Evolutionary conservation across 2,113 vertebrate genomes (phyloP).

Genomic region (Columba janthina): DNA sequence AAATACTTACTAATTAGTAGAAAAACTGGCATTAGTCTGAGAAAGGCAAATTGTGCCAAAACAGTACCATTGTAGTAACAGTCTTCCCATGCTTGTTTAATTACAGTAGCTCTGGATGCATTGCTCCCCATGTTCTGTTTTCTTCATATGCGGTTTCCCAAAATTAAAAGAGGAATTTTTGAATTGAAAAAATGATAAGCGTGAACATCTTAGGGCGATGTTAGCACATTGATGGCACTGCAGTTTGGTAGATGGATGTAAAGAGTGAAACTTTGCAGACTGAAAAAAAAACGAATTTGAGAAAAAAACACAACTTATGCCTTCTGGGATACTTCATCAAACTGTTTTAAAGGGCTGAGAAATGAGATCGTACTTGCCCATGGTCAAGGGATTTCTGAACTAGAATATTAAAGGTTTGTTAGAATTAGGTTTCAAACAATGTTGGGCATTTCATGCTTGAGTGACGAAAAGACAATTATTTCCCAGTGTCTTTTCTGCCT

Average conservation of each 20-base stretch:
- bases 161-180: constrained; percentile 3
- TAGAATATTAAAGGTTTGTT: constrained; percentile 51
- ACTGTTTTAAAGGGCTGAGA: constrained; percentile 41
- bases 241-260: background rate
- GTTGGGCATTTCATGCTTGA: constrained; percentile 65
- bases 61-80: background rate
- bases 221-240: background rate
- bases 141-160: background rate
- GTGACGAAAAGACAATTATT: constrained; percentile 65
- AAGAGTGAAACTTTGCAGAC: constrained; percentile 12
- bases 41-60: background rate
- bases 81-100: background rate
- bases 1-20: background rate
- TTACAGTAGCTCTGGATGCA: background rate
- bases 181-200: background rate
- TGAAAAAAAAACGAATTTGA: background rate
- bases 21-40: background rate
- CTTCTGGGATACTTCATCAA: constrained; percentile 55
- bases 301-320: constrained; percentile 38
- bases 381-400: constrained; percentile 61
- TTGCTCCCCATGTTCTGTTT: background rate
- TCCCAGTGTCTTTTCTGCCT: constrained; percentile 55
- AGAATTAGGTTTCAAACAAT: constrained; percentile 66
- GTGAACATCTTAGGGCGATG: background rate
- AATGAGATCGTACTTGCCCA: constrained; percentile 41